Evolutionary conservation across 2,888 invertebrate genomes (phyloP).

Genomic region (Torymus aiolomorphi): DNA sequence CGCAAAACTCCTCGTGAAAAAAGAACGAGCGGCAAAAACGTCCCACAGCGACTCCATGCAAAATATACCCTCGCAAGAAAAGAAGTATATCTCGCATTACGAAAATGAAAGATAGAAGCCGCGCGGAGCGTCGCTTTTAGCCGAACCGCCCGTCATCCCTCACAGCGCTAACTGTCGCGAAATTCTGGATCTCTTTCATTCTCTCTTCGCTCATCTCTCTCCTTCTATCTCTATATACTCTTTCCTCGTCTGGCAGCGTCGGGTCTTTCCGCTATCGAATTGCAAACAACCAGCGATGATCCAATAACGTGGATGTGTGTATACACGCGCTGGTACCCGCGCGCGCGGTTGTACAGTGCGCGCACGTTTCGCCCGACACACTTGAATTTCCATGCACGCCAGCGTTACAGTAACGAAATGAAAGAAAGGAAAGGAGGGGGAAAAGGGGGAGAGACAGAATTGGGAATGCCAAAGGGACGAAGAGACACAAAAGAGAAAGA

Average conservation of each 20-base stretch:
- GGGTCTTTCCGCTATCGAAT: constrained; percentile 53
- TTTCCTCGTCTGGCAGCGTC: neutral
- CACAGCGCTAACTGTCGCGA: constrained; percentile 6
- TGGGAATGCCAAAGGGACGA: neutral
- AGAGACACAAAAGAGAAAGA: neutral
- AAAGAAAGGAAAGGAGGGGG: constrained; percentile 24
- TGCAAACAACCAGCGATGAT: constrained; percentile 59
- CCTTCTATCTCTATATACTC: neutral
- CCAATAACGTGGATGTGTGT: constrained; percentile 58
- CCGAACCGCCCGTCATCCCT: too few relatives aligned
- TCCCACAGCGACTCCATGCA: too few relatives aligned
- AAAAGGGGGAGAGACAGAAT: neutral
- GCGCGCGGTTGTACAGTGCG: too few relatives aligned
- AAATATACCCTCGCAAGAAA: too few relatives aligned
- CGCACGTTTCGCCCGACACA: constrained; percentile 17
- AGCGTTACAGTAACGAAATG: constrained; percentile 25
- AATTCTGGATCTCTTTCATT: constrained; percentile 17
- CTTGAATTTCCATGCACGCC: constrained; percentile 45
- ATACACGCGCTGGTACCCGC: neutral
- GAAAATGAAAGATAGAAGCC: constrained; percentile 15
- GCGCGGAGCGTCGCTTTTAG: too few relatives aligned
- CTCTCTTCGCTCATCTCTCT: neutral
- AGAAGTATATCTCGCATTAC: constrained; percentile 3
- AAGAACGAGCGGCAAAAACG: too few relatives aligned
- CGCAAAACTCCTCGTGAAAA: too few relatives aligned